Conservation (phyloP, 1,140 invertebrate genomes). For the Sitodiplosis mosellana region DNA sequence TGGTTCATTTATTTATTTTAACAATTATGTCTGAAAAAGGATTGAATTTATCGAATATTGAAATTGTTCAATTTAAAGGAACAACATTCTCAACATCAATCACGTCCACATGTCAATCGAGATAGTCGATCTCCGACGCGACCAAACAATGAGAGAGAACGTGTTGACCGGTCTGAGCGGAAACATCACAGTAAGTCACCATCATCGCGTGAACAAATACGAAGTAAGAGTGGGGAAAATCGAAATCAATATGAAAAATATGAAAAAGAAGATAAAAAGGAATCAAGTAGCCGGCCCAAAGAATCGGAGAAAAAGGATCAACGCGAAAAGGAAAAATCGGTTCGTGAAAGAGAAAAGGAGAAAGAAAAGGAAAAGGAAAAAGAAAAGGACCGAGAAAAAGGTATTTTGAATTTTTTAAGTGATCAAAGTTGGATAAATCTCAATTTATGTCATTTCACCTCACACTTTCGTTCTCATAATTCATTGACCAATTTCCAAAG, state of each 20-base stretch:
- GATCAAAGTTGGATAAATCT: too few relatives aligned
- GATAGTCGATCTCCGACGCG: too few relatives aligned
- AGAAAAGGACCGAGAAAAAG: conserved; percentile 22
- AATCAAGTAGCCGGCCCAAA: conserved; percentile 16
- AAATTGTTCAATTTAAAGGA: too few relatives aligned
- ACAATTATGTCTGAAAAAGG: too few relatives aligned
- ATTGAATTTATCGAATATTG: too few relatives aligned
- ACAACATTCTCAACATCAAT: too few relatives aligned
- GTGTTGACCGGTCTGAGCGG: neutral
- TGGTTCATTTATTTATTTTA: too few relatives aligned
- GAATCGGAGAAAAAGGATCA: conserved; percentile 14
- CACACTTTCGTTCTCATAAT: too few relatives aligned
- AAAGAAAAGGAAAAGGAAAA: conserved; percentile 25
- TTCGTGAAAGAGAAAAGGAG: conserved; percentile 22
- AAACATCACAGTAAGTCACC: neutral
- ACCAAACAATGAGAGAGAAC: neutral
- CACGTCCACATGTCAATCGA: too few relatives aligned
- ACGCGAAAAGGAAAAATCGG: conserved; percentile 24
- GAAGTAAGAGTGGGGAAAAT: conserved; percentile 5
- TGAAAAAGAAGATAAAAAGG: conserved; percentile 5
- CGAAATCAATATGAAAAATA: conserved; percentile 16
- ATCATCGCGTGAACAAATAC: conserved; percentile 22
- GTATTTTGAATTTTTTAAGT: too few relatives aligned
- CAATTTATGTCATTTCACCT: too few relatives aligned
- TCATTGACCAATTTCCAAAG: too few relatives aligned